Conservation (phyloP, 2,797 vertebrate species). For the Gobio occitaniae region DNA sequence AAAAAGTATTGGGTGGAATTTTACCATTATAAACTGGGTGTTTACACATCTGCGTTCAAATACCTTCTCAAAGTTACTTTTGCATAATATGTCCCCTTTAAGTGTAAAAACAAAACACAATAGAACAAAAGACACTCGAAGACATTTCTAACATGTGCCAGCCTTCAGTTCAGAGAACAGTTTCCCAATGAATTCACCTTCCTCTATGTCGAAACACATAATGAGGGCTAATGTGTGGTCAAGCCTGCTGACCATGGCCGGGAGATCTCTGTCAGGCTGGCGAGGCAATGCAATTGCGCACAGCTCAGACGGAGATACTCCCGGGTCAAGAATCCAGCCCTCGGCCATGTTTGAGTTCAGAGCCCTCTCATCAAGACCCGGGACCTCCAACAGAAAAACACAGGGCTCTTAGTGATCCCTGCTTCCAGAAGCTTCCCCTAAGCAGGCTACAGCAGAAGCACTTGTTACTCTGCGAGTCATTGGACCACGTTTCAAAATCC, state of each 20-base stretch:
- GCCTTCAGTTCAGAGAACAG: background rate
- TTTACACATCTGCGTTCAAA: too few species aligned
- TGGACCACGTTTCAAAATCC: slow-evolving; percentile 50
- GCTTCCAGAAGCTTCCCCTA: slow-evolving; percentile 68
- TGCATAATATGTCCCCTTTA: too few species aligned
- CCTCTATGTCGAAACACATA: slow-evolving; percentile 36
- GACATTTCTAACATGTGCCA: background rate
- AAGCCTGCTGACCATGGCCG: slow-evolving; percentile 41
- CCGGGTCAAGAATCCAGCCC: slow-evolving; percentile 42
- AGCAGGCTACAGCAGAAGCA: slow-evolving; percentile 62
- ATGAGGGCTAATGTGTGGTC: slow-evolving; percentile 53
- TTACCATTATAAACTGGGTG: too few species aligned
- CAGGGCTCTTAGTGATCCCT: slow-evolving; percentile 71
- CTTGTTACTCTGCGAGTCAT: slow-evolving; percentile 49
- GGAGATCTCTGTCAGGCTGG: slow-evolving; percentile 36
- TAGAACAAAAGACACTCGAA: background rate
- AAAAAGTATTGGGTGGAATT: too few species aligned
- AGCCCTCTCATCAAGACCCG: slow-evolving; percentile 46
- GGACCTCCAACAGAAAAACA: slow-evolving; percentile 51
- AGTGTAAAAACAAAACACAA: background rate
- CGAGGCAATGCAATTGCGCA: slow-evolving; percentile 33
- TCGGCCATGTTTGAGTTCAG: slow-evolving; percentile 68
- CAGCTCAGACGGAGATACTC: slow-evolving; percentile 34
- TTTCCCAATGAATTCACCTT: slow-evolving; percentile 25
- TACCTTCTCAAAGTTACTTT: too few species aligned